Conservation (phyloP, 1,140 invertebrate species). For the Pachypsylla venusta region DNA sequence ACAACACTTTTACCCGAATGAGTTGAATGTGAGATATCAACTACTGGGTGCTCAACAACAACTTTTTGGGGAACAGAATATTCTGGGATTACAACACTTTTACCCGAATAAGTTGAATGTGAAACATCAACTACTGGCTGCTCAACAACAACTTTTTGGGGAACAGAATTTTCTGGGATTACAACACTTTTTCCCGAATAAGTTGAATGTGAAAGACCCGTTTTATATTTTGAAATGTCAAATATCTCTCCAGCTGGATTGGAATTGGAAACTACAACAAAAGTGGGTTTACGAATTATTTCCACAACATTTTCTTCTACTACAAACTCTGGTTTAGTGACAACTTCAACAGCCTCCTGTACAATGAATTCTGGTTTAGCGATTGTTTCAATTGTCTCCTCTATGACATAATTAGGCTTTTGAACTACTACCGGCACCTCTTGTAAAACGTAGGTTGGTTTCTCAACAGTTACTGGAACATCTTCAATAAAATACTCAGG, state of each 20-base stretch:
- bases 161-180: too few relatives aligned
- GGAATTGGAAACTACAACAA: neutral
- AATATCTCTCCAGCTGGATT: neutral
- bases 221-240: neutral
- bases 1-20: too few relatives aligned
- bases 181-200: too few relatives aligned
- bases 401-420: slow-evolving; percentile 2
- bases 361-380: neutral
- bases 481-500: neutral
- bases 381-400: neutral
- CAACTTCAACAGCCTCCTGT: neutral
- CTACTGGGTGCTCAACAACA: too few relatives aligned
- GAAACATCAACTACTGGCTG: too few relatives aligned
- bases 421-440: neutral
- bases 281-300: neutral
- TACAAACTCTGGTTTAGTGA: neutral
- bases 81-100: too few relatives aligned
- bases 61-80: too few relatives aligned
- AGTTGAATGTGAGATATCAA: too few relatives aligned
- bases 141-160: too few relatives aligned
- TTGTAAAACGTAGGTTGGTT: slow-evolving; percentile 4
- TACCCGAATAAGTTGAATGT: too few relatives aligned
- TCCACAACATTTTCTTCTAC: neutral
- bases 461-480: neutral
- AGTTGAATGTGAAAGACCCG: too few relatives aligned